Evolutionary conservation across 2,797 vertebrate species (phyloP).

Genomic region (Ambastaia sidthimunki): DNA sequence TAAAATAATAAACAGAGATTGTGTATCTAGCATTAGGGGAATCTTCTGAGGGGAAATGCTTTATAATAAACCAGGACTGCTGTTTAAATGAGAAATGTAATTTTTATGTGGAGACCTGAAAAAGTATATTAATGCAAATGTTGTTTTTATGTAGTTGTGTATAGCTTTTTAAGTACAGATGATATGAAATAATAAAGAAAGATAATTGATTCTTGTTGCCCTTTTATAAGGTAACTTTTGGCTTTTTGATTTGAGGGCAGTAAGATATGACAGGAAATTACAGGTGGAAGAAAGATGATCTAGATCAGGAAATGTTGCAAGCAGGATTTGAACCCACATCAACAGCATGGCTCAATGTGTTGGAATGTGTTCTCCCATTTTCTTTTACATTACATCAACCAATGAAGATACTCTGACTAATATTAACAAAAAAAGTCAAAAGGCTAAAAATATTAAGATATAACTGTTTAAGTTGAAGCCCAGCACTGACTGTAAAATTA

Average conservation of each 20-base stretch:
- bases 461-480: neutral
- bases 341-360: no score
- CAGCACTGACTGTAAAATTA: neutral
- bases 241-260: neutral
- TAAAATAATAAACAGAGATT: constrained; percentile 25
- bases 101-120: constrained; percentile 4
- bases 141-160: neutral
- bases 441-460: neutral
- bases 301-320: neutral
- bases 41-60: constrained; percentile 10
- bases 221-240: neutral
- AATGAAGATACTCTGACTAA: no score
- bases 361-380: no score
- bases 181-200: neutral
- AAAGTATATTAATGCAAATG: constrained; percentile 17
- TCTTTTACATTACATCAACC: neutral
- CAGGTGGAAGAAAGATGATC: neutral
- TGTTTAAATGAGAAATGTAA: constrained; percentile 24
- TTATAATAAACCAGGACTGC: constrained; percentile 10
- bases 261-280: neutral
- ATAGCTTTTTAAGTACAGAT: neutral
- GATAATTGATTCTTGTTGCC: neutral
- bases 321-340: no score
- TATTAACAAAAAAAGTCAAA: no score
- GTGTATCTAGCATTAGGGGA: neutral